Base-by-base conservation (phyloP, 2,797 vertebrate species). In the Chrysolophus pictus region DNA sequence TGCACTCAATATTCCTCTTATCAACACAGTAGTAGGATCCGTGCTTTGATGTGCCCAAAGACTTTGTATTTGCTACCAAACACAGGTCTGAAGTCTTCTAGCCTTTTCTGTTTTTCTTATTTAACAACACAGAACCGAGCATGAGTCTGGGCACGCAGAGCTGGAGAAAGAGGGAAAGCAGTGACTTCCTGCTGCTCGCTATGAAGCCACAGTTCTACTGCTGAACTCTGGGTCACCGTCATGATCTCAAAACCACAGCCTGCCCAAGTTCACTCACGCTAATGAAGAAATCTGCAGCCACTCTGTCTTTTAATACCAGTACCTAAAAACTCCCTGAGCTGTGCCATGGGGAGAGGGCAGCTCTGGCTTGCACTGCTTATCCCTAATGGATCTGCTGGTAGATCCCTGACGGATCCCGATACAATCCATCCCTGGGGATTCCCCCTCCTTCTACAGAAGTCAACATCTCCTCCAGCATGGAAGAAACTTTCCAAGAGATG, bases 31-130 rank as follows among this genome's bases (percentile, higher is more conserved):
- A n/a, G 41, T 13, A 70, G n/a, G 64, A 73, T n/a, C 63, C 33
- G 29, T 2, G 0, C 58, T 10, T 11, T 67, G 35, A 41, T 76
- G 68, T 76, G 47, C 67, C 70, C 67, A 72, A 81, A 95, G 70
- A 72, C n/a, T 87, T 85, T 55, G 65, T 59, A 58, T 93, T 87
- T 91, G 55, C 55, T 49, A 68, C 51, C 24, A 56, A 88, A 29
- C 31, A 81, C 31, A 63, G 26, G 51, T 24, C 21, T 84, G 67
- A 74, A 8, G n/a, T 46, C 58, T 91, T 82, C 44, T 29, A 67
- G 71, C 58, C 22, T 93, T 91, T 56, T 31, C 33, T 81, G 75
- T 86, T 35, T 47, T 51, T 51, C 49, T 77, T 75, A 41, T 56
- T 91, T 65, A 72, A 63, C 39, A 42, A 47, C 33, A 18, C 7